A percentile compares a stretch with the other conserved stretches of the same genome.
Evolutionary conservation across 2,888 invertebrate species (phyloP).

Genomic region (Osedax fenrisi): DNA sequence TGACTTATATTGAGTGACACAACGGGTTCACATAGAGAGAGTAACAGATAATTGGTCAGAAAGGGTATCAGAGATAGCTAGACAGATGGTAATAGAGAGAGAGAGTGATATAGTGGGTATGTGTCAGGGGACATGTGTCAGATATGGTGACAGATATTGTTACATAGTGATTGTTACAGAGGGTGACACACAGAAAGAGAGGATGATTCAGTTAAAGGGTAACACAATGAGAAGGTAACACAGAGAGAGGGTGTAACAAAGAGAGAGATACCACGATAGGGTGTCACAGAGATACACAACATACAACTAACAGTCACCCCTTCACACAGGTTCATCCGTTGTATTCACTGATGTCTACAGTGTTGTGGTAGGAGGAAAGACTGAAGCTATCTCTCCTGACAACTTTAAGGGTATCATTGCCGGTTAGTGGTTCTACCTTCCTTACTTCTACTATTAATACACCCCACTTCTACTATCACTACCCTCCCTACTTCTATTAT

Average conservation of each 20-base stretch:
- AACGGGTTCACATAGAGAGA: not conserved
- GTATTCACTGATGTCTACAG: conserved; percentile 33
- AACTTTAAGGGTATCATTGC: conserved; percentile 46
- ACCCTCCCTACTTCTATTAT: no score
- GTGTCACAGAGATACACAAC: no score
- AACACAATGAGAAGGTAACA: not conserved
- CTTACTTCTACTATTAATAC: no score
- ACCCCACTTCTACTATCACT: no score
- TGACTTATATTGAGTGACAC: not conserved
- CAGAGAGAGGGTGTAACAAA: not conserved
- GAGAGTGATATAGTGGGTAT: no score
- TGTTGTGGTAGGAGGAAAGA: conserved; percentile 42
- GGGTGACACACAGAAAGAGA: not conserved
- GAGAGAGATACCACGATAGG: not conserved
- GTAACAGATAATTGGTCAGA: not conserved
- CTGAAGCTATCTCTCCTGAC: conserved; percentile 31
- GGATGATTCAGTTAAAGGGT: not conserved
- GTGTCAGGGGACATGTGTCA: not conserved
- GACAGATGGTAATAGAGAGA: not conserved
- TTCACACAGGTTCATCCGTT: not conserved
- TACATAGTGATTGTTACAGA: not conserved
- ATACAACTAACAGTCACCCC: no score
- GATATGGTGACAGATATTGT: not conserved
- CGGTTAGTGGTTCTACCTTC: conserved; percentile 38
- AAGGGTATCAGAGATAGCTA: not conserved